Percentiles rank a stretch among this genome's conserved stretches.
Evolutionary conservation across 2,113 vertebrate genomes (phyloP).

Genomic region (Pterophyllum scalare): DNA sequence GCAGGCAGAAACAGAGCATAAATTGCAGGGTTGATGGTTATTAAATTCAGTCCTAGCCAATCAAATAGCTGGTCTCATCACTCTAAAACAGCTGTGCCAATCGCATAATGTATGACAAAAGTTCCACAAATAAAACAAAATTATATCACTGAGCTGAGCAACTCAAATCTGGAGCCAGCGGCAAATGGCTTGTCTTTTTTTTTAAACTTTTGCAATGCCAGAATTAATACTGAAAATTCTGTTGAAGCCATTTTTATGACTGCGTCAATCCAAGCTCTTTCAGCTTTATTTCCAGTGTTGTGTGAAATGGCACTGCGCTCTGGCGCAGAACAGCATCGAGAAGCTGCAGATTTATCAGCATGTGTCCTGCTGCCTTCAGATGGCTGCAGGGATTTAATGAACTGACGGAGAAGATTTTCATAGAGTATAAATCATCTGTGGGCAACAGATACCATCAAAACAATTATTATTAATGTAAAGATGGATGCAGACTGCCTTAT

Average conservation of each 20-base stretch:
- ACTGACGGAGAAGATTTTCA: neutral
- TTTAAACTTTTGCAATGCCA: neutral
- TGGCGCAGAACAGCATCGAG: neutral
- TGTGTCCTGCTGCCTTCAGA: constrained; percentile 5
- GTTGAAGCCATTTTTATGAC: neutral
- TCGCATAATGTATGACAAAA: neutral
- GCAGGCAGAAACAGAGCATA: neutral
- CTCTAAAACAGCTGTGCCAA: neutral
- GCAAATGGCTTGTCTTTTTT: neutral
- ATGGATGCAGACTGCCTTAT: neutral
- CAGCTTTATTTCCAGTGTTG: neutral
- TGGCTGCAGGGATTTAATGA: constrained; percentile 19
- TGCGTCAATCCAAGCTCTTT: neutral
- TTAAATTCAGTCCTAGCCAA: constrained; percentile 1
- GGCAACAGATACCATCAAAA: neutral
- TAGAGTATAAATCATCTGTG: neutral
- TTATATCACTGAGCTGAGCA: neutral
- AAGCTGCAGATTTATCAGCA: constrained; percentile 6
- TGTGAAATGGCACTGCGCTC: neutral
- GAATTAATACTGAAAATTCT: neutral
- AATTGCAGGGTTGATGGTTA: neutral
- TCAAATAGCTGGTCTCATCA: neutral
- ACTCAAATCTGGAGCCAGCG: neutral
- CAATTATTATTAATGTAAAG: neutral
- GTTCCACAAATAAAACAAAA: neutral